A percentile compares a stretch with the other conserved stretches of the same genome.
These are phyloP conservation scores for Gymnoscelis rufifasciata DNA, from an alignment of 2,888 invertebrate genomes.

Conservation along the genomic window DNA sequence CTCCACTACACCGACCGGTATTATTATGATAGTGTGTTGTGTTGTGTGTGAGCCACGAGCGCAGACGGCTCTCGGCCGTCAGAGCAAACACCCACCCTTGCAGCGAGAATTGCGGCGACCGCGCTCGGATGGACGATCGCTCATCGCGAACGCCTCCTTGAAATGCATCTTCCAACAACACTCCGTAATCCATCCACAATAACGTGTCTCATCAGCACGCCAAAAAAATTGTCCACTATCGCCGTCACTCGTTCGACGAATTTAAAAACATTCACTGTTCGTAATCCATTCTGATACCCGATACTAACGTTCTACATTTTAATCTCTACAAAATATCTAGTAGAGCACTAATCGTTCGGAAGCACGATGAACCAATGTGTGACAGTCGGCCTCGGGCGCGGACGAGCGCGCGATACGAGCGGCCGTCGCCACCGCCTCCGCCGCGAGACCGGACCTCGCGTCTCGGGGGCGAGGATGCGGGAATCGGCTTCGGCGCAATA, in stretches of 20 bases:
- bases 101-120: constrained; percentile 76
- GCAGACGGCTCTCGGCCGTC: constrained; percentile 50
- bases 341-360: constrained; percentile 54
- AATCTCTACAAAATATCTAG: constrained; percentile 55
- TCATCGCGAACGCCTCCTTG: constrained; percentile 78
- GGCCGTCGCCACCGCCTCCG: constrained; percentile 74
- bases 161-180: constrained; percentile 76
- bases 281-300: constrained; percentile 54
- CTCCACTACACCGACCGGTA: constrained; percentile 20
- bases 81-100: constrained; percentile 69
- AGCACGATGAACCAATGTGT: constrained; percentile 70
- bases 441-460: constrained; percentile 77
- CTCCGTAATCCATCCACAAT: constrained; percentile 72
- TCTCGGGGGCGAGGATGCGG: constrained; percentile 78
- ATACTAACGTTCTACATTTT: constrained; percentile 65
- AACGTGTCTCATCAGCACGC: constrained; percentile 72
- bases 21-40: constrained; percentile 36
- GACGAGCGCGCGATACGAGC: constrained; percentile 74
- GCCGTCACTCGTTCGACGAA: constrained; percentile 54
- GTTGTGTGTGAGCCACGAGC: constrained; percentile 24
- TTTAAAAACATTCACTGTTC: constrained; percentile 34
- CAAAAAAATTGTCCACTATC: constrained; percentile 67
- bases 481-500: constrained; percentile 79
- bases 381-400: constrained; percentile 74
- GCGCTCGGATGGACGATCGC: constrained; percentile 77